Evolutionary conservation across 2,888 invertebrate genomes (phyloP), one percentile per base, ranked within the genome.

Genomic region (Cepaea hortensis): DNA sequence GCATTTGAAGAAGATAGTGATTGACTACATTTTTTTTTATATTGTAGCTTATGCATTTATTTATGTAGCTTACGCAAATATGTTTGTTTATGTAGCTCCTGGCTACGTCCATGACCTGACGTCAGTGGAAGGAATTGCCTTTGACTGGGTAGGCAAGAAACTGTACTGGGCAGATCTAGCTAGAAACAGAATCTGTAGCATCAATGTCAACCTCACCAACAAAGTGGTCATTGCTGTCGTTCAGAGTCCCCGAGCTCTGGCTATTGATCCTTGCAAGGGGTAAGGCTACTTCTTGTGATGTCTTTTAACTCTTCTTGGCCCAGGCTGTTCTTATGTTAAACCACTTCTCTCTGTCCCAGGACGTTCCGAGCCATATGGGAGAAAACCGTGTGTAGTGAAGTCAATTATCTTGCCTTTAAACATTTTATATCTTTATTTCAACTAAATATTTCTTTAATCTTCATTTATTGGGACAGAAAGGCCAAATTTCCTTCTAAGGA

Each of bases 141-240:
- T 98, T 93, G 99, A 99, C 93, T 99, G 99, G 99, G 98, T 99
- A 0, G 98, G 98, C 91, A 97, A 97, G 93, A 99, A 98, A 94
- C 96, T 99, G 70, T 99, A 99, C 94, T 99, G 98, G 98, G 98
- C 99, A 0, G 99, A 99, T 93, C 98, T 98, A 61, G 97, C 97
- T 48, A 85, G 88, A 9, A 90, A 90, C 86, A 82, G 90, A 65
- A 93, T 94, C 50, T 90, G 90, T 86, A 90, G 91, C 23, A 91
- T 99, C 97, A 98, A 98, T 93, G 95, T 97, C 48, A 97, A 98
- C 92, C 97, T 98, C 3, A 95, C 96, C 0, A 97, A 97, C 91
- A 95, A 97, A 81, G 97, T 98, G 0, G 98, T 98, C 97, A 98
- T 99, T 86, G 97, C 98, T 0, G 95, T 97, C 91, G 99, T 98